phyloP scores from a whole-genome alignment of 2,113 vertebrate species.

The Chamaetylas fuelleborni region DNA sequence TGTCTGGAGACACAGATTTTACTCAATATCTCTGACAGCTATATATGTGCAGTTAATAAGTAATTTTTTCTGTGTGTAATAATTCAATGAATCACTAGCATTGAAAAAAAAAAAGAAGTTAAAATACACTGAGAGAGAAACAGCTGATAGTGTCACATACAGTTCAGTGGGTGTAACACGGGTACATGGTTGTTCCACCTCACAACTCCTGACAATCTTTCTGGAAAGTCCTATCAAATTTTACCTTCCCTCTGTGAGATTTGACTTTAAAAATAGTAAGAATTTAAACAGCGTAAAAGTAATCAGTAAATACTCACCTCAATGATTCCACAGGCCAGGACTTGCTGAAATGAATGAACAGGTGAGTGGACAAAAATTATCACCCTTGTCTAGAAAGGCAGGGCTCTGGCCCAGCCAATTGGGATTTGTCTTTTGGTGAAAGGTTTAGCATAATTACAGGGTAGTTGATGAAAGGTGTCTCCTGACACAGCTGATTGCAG shows the following conservation, averaged over 20 bases:
- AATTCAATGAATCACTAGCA: neutral
- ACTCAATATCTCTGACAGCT: neutral
- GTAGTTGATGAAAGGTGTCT: constrained; percentile 3
- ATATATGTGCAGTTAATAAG: neutral
- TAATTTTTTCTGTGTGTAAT: neutral
- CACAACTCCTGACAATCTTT: neutral
- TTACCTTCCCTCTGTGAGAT: neutral
- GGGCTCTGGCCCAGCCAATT: constrained; percentile 40
- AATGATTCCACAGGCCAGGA: neutral
- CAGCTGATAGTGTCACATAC: neutral
- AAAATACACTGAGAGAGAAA: neutral
- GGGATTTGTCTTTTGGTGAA: constrained; percentile 4
- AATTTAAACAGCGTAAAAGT: neutral
- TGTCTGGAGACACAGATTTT: neutral
- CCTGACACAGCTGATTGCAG: neutral
- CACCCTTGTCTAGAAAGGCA: constrained; percentile 11
- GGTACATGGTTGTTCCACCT: neutral
- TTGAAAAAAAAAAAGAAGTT: neutral
- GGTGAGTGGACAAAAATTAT: constrained; percentile 30
- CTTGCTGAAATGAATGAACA: constrained; percentile 11
- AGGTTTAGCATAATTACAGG: constrained; percentile 49
- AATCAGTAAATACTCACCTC: constrained; percentile 35
- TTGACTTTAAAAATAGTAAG: neutral
- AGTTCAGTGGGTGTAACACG: neutral
- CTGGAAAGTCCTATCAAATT: neutral